Evolutionary conservation across 2,888 invertebrate species (phyloP), one percentile per base, ranked within the genome.

Genomic region (Pasiphila rectangulata): DNA sequence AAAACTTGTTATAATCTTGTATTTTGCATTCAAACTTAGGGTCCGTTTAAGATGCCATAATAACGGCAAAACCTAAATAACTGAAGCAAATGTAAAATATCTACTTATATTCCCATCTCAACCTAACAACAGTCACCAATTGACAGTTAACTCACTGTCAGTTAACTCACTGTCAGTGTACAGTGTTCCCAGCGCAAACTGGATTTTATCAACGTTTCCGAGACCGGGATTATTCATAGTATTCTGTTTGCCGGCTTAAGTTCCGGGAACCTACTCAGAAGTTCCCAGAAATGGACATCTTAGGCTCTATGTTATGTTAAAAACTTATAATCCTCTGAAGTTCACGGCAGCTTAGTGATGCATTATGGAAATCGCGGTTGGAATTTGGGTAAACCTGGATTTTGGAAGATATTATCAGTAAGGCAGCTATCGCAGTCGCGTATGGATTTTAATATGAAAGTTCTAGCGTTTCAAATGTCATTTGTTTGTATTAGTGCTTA

Each of bases 161-260:
- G 20, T 23, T 46, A 29, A 30, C 4, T 23, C 29, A 35, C 48
- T 47, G 17, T 30, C 12, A 30, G 15, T 21, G 23, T 37, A 24
- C 36, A 19, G 3, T 36, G 40, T 17, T 19, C 41, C 25, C 23
- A 46, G 40, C 38, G 40, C 25, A 30, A 46, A 46, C 51, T 46
- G 51, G 42, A 46, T 46, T 46, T 39, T 39, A 36, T 35, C 34
- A 46, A 37, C 37, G 34, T 42, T 43, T 23, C 21, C 40, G 17
- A 19, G 20, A 36, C 30, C 38, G 49, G 37, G 44, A 40, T 49
- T 49, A 49, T 49, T 45, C 49, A 44, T 49, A 49, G 44, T 49
- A 49, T 49, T 49, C 49, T 37, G 44, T 49, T 49, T 49, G 44
- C 39, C 40, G 40, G 41, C 25, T 35, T 43, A 40, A 45, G 49